These are phyloP conservation scores for Anolis apletophallus DNA, from an alignment of 2,797 vertebrate genomes.

Conservation along the genomic window DNA sequence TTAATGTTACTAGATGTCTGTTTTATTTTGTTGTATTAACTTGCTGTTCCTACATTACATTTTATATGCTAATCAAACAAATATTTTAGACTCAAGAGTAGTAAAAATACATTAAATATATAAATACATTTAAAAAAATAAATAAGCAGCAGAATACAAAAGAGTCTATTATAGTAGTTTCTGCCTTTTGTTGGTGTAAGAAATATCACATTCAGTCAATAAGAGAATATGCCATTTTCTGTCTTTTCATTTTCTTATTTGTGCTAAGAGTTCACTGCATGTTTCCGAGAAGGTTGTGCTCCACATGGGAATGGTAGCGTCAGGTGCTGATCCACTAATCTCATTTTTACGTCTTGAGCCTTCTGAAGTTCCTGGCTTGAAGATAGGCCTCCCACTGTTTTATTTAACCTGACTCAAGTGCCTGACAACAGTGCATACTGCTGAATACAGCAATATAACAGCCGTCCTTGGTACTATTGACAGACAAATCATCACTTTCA, in stretches of 20 bases:
- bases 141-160: conserved; percentile 9
- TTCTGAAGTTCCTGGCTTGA: conserved; percentile 45
- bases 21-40: neutral
- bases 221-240: conserved; percentile 37
- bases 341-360: conserved; percentile 40
- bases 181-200: conserved; percentile 32
- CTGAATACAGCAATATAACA: conserved; percentile 23
- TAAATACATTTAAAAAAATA: neutral
- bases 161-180: conserved; percentile 16
- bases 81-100: neutral
- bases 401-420: conserved; percentile 43
- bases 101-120: neutral
- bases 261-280: conserved; percentile 52
- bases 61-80: neutral
- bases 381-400: neutral
- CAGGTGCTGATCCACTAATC: conserved; percentile 54
- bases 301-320: neutral
- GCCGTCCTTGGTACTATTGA: conserved; percentile 14
- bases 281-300: neutral
- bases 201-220: conserved; percentile 31
- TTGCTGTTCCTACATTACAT: neutral
- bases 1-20: neutral
- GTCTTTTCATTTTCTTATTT: conserved; percentile 36
- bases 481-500: neutral
- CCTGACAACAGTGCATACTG: conserved; percentile 30